Conservation (phyloP, 2,888 invertebrate genomes). For the Nezara viridula region DNA sequence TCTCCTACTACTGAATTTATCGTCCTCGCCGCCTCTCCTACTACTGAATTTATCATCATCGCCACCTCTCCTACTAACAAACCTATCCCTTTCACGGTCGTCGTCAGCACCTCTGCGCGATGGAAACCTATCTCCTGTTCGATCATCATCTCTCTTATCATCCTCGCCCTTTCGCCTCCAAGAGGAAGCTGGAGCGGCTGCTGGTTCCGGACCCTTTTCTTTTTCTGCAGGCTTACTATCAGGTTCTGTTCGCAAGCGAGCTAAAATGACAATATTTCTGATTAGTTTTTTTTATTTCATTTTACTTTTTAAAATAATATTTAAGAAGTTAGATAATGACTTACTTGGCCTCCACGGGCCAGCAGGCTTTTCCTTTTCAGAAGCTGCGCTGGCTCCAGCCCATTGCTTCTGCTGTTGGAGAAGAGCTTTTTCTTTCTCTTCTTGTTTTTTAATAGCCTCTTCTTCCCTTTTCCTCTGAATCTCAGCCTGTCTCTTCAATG, state of each 20-base stretch:
- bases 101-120: constrained; percentile 70
- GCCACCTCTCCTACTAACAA: constrained; percentile 59
- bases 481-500: constrained; percentile 77
- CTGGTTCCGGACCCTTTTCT: not conserved
- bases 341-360: constrained; percentile 61
- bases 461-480: constrained; percentile 79
- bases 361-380: constrained; percentile 57
- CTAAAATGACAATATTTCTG: not conserved
- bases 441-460: constrained; percentile 78
- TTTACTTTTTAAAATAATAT: no score
- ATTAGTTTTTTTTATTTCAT: no score
- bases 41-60: constrained; percentile 61
- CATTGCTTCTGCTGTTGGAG: constrained; percentile 68
- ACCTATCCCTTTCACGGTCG: constrained; percentile 64
- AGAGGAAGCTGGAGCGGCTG: constrained; percentile 38
- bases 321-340: no score
- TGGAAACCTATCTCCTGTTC: constrained; percentile 65
- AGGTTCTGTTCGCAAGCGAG: constrained; percentile 9
- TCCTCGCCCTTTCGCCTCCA: constrained; percentile 50
- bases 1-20: constrained; percentile 58
- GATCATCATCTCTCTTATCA: constrained; percentile 52
- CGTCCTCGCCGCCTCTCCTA: constrained; percentile 59
- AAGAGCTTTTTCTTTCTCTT: constrained; percentile 70
- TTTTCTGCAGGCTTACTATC: not conserved
- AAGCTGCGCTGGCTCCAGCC: constrained; percentile 67